These are phyloP conservation scores for Tenodera sinensis DNA, from an alignment of 2,888 invertebrate species.

Conservation along the genomic window DNA sequence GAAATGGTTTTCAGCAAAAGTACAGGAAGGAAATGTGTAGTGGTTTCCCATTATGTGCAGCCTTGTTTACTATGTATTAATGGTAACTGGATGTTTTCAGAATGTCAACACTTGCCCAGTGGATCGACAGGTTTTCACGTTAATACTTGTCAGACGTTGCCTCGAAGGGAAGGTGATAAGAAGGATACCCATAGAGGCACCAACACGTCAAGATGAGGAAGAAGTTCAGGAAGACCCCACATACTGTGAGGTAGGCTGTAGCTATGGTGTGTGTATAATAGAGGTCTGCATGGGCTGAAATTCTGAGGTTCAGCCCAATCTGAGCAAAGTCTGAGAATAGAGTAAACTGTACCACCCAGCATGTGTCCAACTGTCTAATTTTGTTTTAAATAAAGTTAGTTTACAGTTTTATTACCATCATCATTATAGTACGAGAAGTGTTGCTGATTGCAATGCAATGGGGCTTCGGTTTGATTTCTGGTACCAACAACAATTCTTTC, in stretches of 20 bases:
- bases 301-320: no score
- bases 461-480: no score
- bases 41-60: neutral
- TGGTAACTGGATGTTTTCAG: slow-evolving; percentile 38
- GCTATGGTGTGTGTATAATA: no score
- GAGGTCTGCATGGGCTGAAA: no score
- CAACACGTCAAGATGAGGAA: slow-evolving; percentile 46
- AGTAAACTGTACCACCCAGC: no score
- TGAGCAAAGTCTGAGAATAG: no score
- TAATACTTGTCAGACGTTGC: slow-evolving; percentile 69
- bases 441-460: no score
- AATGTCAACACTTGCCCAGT: slow-evolving; percentile 94
- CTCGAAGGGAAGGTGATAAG: slow-evolving; percentile 61
- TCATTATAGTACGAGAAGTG: no score
- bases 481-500: no score
- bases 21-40: neutral
- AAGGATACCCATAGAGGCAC: slow-evolving; percentile 62
- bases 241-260: slow-evolving; percentile 61
- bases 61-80: neutral
- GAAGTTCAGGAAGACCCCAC: slow-evolving; percentile 61
- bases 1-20: neutral
- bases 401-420: no score
- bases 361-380: no score
- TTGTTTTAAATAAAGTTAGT: no score
- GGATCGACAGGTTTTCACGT: slow-evolving; percentile 75